Base-by-base conservation (phyloP, 2,113 vertebrate genomes). In the Burhinus oedicnemus region DNA sequence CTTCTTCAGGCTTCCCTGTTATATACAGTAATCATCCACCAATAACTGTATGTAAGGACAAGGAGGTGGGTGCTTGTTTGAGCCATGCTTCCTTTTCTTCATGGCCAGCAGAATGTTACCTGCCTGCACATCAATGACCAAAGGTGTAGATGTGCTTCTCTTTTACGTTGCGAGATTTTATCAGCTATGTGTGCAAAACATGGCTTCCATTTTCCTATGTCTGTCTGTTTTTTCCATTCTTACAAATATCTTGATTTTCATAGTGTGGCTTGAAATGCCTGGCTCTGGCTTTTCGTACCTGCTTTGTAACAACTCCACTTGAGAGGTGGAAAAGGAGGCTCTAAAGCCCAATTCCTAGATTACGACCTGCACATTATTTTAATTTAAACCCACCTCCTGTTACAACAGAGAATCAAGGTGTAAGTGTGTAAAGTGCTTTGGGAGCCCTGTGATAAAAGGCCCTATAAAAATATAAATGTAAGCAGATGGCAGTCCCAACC, bases 381-480 rank as follows among this genome's bases (percentile, higher is more conserved):
- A 96, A 92, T 95, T 96, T 96, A 97, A 97, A 89, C 76, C 61
- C 69, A 68, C 81, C 91, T 96, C 77, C 57, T 93, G 93, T 93
- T 97, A 93, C 94, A 97, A 90, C 91, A 96, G 93, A 97, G 94
- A 94, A 83, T 94, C 89, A 82, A 95, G 96, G 94, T 95, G 91
- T 95, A 89, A 94, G 89, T 58, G 92, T 96, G 96, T 94, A 94
- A 97, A 96, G 96, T 93, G 96, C 80, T 97, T 80, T 95, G 96
- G 94, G 96, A 97, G 45, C 87, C 81, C 55, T 87, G 69, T 92
- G 91, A 92, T 95, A 97, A 97, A 95, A 93, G 83, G 72, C 62
- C 74, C 93, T 96, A 83, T 95, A 97, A 96, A 95, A 96, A 93
- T 85, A 95, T 91, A 96, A 97, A 92, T 47, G 87, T 94, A 96